A percentile compares a stretch with the other conserved stretches of the same genome.
phyloP scores from a whole-genome alignment of 2,113 vertebrate species.

The Dermatemys mawii region DNA sequence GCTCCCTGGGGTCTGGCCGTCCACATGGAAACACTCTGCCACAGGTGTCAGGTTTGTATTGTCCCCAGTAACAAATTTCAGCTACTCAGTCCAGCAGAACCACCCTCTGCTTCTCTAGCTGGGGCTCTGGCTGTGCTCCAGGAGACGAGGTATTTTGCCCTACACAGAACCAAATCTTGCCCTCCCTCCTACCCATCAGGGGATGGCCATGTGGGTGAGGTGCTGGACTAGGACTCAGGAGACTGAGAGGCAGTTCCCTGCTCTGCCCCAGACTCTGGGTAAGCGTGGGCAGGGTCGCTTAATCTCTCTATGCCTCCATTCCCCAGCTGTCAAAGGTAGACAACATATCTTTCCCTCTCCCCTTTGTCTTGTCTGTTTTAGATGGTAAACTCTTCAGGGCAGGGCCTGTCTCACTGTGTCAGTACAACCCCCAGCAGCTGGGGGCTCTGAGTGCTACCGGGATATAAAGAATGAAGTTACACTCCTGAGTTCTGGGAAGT shows the following conservation, averaged over 20 bases:
- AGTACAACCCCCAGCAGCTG: background rate
- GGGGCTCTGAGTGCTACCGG: too few species aligned
- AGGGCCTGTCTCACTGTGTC: background rate
- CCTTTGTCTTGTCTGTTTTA: background rate
- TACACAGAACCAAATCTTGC: background rate
- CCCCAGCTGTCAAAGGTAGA: background rate
- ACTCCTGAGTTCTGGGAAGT: background rate
- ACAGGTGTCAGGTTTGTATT: slow-evolving; percentile 19
- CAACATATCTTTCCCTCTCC: background rate
- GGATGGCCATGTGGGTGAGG: background rate
- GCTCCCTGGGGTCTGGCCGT: background rate
- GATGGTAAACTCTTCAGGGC: background rate
- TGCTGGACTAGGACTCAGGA: background rate
- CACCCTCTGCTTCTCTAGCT: background rate
- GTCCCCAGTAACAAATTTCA: slow-evolving; percentile 30
- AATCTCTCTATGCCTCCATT: background rate
- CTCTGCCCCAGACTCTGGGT: background rate
- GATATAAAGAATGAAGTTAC: background rate
- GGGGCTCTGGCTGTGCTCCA: background rate
- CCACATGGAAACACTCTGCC: background rate
- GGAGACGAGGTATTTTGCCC: background rate
- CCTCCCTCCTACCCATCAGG: background rate
- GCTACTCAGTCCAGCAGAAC: background rate
- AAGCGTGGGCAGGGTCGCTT: background rate
- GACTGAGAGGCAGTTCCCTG: background rate